Conservation (phyloP, 2,888 invertebrate genomes). For the Lithophane ornitopus region DNA sequence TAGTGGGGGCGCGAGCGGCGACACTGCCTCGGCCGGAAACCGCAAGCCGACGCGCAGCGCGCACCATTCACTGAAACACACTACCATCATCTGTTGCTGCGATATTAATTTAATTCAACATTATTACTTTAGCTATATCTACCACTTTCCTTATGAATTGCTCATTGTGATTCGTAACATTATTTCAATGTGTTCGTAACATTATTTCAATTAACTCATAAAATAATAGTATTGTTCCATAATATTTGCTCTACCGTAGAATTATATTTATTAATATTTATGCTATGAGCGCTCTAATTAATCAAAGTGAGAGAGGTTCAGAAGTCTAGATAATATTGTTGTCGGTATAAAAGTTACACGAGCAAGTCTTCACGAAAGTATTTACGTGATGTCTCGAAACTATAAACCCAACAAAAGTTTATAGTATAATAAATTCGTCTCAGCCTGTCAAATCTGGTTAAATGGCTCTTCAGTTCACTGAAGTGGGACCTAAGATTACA, state of each 20-base stretch:
- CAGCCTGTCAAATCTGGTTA: constrained; percentile 75
- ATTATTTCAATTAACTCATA: constrained; percentile 1
- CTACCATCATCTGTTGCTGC: constrained; percentile 49
- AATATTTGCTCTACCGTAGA: constrained; percentile 17
- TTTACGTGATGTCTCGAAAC: constrained; percentile 29
- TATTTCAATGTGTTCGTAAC: constrained; percentile 18
- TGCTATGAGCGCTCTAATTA: constrained; percentile 10
- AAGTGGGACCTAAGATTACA: constrained; percentile 62
- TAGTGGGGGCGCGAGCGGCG: constrained; percentile 32
- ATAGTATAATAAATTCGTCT: constrained; percentile 76
- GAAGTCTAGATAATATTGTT: not conserved
- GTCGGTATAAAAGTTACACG: constrained; percentile 1
- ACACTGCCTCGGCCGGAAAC: constrained; percentile 42
- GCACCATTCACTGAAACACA: constrained; percentile 27
- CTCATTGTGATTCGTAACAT: constrained; percentile 15
- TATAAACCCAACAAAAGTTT: constrained; percentile 75
- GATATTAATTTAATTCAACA: constrained; percentile 26
- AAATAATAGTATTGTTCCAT: constrained; percentile 8
- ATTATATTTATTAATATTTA: constrained; percentile 2
- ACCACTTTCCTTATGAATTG: constrained; percentile 20
- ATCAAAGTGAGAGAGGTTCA: constrained; percentile 4
- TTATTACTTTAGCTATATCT: constrained; percentile 25
- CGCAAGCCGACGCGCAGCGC: constrained; percentile 34
- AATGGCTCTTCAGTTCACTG: constrained; percentile 56
- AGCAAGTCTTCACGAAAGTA: constrained; percentile 9